phyloP scores from a whole-genome alignment of 2,888 invertebrate genomes.

The Poecilus cupreus region DNA sequence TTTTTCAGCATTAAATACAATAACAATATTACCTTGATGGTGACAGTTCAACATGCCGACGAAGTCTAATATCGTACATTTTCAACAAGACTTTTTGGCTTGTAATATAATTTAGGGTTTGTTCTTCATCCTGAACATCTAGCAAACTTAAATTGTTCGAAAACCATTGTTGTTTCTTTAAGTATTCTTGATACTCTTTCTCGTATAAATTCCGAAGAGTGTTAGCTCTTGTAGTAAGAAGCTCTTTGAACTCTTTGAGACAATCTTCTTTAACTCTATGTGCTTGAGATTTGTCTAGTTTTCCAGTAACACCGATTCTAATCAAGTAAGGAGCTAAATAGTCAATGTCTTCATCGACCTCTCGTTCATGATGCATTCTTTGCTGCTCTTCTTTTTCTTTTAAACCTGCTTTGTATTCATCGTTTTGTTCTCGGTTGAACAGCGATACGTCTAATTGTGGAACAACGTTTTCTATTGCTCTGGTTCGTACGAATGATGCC shows the following conservation, averaged over 20 bases:
- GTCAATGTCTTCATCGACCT: slow-evolving; percentile 79
- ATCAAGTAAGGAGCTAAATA: slow-evolving; percentile 80
- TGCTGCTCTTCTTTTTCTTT: slow-evolving; percentile 72
- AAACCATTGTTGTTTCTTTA: slow-evolving; percentile 77
- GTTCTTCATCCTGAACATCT: slow-evolving; percentile 77
- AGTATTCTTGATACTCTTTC: slow-evolving; percentile 71
- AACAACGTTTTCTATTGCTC: slow-evolving; percentile 72
- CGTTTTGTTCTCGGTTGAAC: slow-evolving; percentile 76
- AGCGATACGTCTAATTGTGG: slow-evolving; percentile 74
- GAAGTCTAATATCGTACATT: slow-evolving; percentile 78
- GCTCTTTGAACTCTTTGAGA: slow-evolving; percentile 80
- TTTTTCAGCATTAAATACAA: not conserved
- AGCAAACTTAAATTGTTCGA: slow-evolving; percentile 77
- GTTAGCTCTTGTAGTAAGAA: slow-evolving; percentile 78
- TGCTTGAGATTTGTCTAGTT: slow-evolving; percentile 70
- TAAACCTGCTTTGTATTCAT: slow-evolving; percentile 73
- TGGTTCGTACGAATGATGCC: slow-evolving; percentile 71
- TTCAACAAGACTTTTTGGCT: slow-evolving; percentile 74
- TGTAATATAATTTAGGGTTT: slow-evolving; percentile 75
- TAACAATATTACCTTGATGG: slow-evolving; percentile 68
- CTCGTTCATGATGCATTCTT: slow-evolving; percentile 75
- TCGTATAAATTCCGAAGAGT: slow-evolving; percentile 81
- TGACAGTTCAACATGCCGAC: slow-evolving; percentile 77
- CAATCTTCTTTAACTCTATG: slow-evolving; percentile 76
- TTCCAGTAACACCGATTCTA: slow-evolving; percentile 73